These are phyloP conservation scores for Tipula unca DNA, from an alignment of 2,888 invertebrate species.

Conservation along the genomic window DNA sequence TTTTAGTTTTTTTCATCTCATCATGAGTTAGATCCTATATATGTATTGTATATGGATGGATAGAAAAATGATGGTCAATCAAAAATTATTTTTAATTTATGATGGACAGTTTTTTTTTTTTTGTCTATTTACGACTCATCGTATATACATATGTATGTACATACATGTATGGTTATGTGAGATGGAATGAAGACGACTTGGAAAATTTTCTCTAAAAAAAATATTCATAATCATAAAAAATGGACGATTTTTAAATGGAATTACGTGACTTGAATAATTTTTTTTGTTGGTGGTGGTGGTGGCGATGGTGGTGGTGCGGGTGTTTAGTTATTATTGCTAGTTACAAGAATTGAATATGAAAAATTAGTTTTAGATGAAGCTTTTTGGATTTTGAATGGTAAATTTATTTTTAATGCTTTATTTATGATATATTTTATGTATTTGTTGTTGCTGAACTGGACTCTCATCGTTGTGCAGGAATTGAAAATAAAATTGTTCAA, in stretches of 20 bases:
- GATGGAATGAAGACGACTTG: background rate
- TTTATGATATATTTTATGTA: background rate
- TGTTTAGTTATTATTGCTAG: background rate
- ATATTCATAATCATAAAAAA: background rate
- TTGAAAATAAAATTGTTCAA: background rate
- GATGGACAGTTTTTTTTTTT: background rate
- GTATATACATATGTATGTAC: background rate
- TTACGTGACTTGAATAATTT: conserved; percentile 14
- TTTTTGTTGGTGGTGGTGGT: background rate
- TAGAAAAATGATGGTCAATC: background rate
- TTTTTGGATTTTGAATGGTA: background rate
- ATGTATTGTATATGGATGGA: background rate
- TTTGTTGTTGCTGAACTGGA: background rate
- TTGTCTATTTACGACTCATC: background rate
- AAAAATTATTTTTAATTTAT: conserved; percentile 8
- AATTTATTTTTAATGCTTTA: background rate
- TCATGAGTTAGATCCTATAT: background rate
- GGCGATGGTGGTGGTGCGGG: background rate
- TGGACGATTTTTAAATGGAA: conserved; percentile 14
- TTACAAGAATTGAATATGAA: conserved; percentile 14
- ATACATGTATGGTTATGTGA: background rate
- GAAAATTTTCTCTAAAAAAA: background rate
- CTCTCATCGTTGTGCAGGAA: background rate
- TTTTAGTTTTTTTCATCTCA: background rate
- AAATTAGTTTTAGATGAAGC: conserved; percentile 4